Conservation (phyloP, 2,888 invertebrate species). For the Catocala sponsa region DNA sequence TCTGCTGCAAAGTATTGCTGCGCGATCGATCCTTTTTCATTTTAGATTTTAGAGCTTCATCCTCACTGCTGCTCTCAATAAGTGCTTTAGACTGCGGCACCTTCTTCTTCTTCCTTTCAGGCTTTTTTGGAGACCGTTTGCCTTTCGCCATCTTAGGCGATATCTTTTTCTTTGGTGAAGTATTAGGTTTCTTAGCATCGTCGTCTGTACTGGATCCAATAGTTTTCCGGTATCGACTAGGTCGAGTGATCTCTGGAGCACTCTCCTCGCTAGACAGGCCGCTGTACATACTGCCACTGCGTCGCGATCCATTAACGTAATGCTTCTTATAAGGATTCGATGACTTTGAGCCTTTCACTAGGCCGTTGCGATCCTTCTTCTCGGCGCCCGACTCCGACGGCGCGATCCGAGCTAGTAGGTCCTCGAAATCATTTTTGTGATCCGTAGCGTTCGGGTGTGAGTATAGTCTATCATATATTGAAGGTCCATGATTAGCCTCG, state of each 20-base stretch:
- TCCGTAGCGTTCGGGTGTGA: slow-evolving; percentile 91
- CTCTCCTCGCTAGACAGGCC: slow-evolving; percentile 87
- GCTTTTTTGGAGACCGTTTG: slow-evolving; percentile 77
- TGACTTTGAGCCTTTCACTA: slow-evolving; percentile 84
- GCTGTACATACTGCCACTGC: slow-evolving; percentile 90
- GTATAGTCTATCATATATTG: slow-evolving; percentile 95
- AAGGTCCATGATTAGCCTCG: slow-evolving; percentile 96
- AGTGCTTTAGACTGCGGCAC: slow-evolving; percentile 80
- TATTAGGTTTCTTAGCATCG: slow-evolving; percentile 79
- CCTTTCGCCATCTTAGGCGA: slow-evolving; percentile 76
- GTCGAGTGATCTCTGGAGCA: slow-evolving; percentile 72
- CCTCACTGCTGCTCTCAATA: slow-evolving; percentile 89
- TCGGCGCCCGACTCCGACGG: slow-evolving; percentile 89
- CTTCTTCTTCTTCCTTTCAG: slow-evolving; percentile 86
- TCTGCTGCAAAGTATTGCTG: slow-evolving; percentile 90
- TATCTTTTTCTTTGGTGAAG: slow-evolving; percentile 82
- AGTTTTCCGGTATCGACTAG: slow-evolving; percentile 71
- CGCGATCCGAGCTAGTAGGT: slow-evolving; percentile 90
- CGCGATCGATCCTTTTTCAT: slow-evolving; percentile 76
- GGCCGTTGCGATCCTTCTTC: slow-evolving; percentile 91
- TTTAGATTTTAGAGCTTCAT: slow-evolving; percentile 80
- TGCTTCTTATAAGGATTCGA: slow-evolving; percentile 92
- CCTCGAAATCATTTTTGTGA: slow-evolving; percentile 91
- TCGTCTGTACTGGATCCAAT: slow-evolving; percentile 89
- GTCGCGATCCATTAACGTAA: slow-evolving; percentile 92